A percentile compares a stretch with the other conserved stretches of the same genome.
Evolutionary conservation across 1,140 invertebrate species (phyloP).

Genomic region (Aplysia californica): DNA sequence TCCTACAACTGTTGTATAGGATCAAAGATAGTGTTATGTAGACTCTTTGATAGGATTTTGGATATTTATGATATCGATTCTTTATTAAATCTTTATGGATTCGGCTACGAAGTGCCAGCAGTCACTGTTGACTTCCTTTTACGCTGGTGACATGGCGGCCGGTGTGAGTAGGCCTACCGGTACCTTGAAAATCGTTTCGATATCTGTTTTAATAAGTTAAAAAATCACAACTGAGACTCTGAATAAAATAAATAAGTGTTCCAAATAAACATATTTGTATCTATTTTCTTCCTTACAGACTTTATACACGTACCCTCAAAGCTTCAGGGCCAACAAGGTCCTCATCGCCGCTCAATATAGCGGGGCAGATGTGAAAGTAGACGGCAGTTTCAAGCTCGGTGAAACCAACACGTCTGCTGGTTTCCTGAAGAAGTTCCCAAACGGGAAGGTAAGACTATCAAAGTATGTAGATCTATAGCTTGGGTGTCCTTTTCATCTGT

Average conservation of each 20-base stretch:
- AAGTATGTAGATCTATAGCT: not conserved
- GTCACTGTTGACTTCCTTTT: conserved; percentile 66
- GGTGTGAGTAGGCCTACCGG: conserved; percentile 28
- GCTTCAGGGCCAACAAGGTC: conserved; percentile 90
- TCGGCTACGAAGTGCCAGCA: too few species aligned
- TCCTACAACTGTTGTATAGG: too few species aligned
- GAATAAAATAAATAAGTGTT: not conserved
- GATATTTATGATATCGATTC: too few species aligned
- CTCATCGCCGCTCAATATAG: conserved; percentile 96
- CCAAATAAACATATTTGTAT: not conserved
- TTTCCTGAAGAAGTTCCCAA: conserved; percentile 93
- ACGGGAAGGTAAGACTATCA: conserved; percentile 85
- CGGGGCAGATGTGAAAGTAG: conserved; percentile 85
- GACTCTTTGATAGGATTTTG: too few species aligned
- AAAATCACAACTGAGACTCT: not conserved
- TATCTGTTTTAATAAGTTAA: conserved; percentile 4
- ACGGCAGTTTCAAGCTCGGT: conserved; percentile 88
- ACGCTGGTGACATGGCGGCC: conserved; percentile 49
- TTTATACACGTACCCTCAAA: conserved; percentile 95
- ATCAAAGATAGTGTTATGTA: too few species aligned
- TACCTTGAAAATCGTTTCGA: not conserved
- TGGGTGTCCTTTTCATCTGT: too few species aligned
- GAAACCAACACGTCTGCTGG: conserved; percentile 89
- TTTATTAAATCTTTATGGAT: too few species aligned
- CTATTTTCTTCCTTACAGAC: conserved; percentile 77